These are phyloP conservation scores for Chaetops frenatus DNA, from an alignment of 2,113 vertebrate genomes.

Conservation along the genomic window DNA sequence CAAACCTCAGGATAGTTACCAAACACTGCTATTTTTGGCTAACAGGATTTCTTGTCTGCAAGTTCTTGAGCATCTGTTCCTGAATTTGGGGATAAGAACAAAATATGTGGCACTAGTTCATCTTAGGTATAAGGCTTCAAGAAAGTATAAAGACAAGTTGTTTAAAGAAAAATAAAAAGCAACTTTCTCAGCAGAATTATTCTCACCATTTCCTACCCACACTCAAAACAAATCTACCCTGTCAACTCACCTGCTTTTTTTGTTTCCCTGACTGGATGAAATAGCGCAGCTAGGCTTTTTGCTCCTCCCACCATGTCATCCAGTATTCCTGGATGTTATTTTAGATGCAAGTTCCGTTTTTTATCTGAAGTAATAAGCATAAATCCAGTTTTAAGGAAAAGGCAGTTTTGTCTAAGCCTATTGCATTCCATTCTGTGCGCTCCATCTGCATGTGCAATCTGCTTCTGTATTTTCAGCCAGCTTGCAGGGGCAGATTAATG, in stretches of 20 bases:
- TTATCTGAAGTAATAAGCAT: slow-evolving; percentile 57
- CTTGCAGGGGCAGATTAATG: slow-evolving; percentile 80
- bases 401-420: slow-evolving; percentile 27
- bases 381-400: slow-evolving; percentile 68
- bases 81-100: not conserved
- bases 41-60: not conserved
- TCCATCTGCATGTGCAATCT: slow-evolving; percentile 78
- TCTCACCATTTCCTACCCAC: slow-evolving; percentile 9
- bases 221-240: not conserved
- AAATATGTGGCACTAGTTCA: not conserved
- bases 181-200: slow-evolving; percentile 16
- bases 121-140: not conserved
- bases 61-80: not conserved
- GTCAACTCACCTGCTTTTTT: not conserved
- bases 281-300: not conserved
- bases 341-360: slow-evolving; percentile 10
- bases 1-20: not conserved
- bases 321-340: slow-evolving; percentile 4
- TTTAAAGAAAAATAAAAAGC: not conserved
- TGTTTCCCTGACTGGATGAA: not conserved
- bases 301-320: not conserved
- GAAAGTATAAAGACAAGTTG: not conserved
- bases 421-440: slow-evolving; percentile 61
- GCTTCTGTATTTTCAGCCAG: slow-evolving; percentile 77
- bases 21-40: not conserved